A percentile compares a stretch with the other conserved stretches of the same genome.
These are phyloP conservation scores for Halesus radiatus DNA, from an alignment of 1,140 invertebrate species.

Conservation along the genomic window DNA sequence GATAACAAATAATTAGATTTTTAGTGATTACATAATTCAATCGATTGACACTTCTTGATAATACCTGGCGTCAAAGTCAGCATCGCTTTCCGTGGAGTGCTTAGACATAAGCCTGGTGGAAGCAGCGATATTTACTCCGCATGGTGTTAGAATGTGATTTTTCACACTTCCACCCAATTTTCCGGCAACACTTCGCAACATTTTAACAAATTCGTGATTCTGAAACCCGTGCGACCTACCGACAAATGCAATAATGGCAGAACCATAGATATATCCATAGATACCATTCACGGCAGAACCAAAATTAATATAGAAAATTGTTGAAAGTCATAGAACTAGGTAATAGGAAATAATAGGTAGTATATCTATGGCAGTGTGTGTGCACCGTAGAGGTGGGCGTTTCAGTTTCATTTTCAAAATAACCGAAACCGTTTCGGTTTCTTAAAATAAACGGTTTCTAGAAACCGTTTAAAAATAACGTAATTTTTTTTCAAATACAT, in stretches of 20 bases:
- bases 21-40: conserved; percentile 46
- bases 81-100: conserved; percentile 46
- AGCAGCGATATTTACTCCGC: conserved; percentile 21
- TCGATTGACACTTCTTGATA: conserved; percentile 25
- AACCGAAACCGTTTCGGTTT: too few species aligned
- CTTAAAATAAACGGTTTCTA: too few species aligned
- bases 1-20: not conserved
- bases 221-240: not conserved
- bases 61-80: conserved; percentile 50
- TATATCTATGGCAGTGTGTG: too few species aligned
- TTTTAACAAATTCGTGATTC: conserved; percentile 7
- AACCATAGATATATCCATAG: too few species aligned
- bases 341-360: too few species aligned
- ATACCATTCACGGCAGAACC: too few species aligned
- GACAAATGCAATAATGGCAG: conserved; percentile 16
- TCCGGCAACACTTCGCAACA: conserved; percentile 36
- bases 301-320: not conserved
- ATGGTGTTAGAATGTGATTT: conserved; percentile 31
- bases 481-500: too few species aligned
- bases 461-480: too few species aligned
- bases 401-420: too few species aligned
- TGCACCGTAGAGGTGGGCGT: too few species aligned
- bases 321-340: too few species aligned
- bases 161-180: conserved; percentile 15
- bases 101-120: conserved; percentile 39